Base-by-base conservation (phyloP, 2,797 vertebrate species). In the Pantherophis alleghaniensis region DNA sequence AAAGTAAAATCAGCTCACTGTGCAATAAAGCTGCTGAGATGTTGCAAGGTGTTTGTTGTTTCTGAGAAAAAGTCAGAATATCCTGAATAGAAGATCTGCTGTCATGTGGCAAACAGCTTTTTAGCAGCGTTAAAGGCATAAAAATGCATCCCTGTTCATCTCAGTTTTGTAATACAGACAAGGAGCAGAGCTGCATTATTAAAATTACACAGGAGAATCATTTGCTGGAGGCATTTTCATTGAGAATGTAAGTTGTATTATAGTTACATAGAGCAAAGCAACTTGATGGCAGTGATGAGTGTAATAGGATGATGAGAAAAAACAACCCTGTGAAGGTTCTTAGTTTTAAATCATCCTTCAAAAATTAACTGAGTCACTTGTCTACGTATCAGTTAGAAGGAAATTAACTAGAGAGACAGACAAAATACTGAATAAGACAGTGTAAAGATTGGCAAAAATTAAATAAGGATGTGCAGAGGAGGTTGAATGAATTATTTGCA, bases 211-310 rank as follows among this genome's bases (percentile, higher is more conserved):
- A 94, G 93, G 91, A 94, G 93, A 94, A 96, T 92, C 93, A 96
- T 95, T 96, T 96, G 90, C 94, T 61, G 2, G 94, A 95, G 96
- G 95, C 91, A 96, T 90, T 91, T 83, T 96, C 94, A 91, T 32
- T 59, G 93, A 94, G 93, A 90, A 94, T 92, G 92, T 93, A 95
- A 96, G 91, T 91, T 87, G 94, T 94, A 94, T 94, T 94, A 91
- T 91, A 95, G 94, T 94, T 94, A 86, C 18, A 59, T 51, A 86
- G 93, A 96, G 93, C 86, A 93, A 95, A 83, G 42, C 74, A 83
- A 83, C 10, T 47, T 47, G 37, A 47, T 47, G 74, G 20, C 37
- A 47, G 37, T 83, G 74, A 47, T 47, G 42, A 37, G 20, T 24
- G 37, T 47, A 47, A 83, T 24, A 83, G 2, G 4, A 47, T 47